Conservation (phyloP, 2,113 vertebrate species). For the Cacatua alba region DNA sequence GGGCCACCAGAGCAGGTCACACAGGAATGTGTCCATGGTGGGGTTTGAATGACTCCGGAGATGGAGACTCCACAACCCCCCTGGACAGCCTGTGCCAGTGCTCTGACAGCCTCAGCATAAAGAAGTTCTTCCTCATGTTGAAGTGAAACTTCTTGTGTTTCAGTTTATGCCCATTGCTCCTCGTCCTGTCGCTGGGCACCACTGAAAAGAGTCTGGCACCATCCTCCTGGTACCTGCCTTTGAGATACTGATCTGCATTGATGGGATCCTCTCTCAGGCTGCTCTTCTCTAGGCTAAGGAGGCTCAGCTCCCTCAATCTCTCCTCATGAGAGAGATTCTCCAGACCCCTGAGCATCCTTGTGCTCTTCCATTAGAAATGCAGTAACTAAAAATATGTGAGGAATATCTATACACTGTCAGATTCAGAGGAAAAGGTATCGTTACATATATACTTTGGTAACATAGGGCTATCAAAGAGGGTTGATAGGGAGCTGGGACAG, state of each 20-base stretch:
- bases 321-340: not conserved
- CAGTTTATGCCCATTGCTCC: not conserved
- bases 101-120: not conserved
- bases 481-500: fast-evolving
- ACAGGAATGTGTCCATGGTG: not conserved
- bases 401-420: not conserved
- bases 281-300: not conserved
- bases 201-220: not conserved
- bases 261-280: not conserved
- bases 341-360: not conserved
- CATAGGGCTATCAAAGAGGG: not conserved
- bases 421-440: not conserved
- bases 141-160: not conserved
- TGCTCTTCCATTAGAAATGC: not conserved
- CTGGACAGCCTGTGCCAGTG: not conserved
- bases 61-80: not conserved
- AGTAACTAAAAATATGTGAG: not conserved
- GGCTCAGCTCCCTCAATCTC: not conserved
- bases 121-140: not conserved
- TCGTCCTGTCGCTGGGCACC: not conserved
- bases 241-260: not conserved
- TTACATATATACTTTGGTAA: fast-evolving
- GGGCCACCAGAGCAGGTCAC: not conserved
- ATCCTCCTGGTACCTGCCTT: not conserved
- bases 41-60: not conserved